These are phyloP conservation scores for Drosophila miranda DNA, from an alignment of 1,140 invertebrate genomes.

Conservation along the genomic window DNA sequence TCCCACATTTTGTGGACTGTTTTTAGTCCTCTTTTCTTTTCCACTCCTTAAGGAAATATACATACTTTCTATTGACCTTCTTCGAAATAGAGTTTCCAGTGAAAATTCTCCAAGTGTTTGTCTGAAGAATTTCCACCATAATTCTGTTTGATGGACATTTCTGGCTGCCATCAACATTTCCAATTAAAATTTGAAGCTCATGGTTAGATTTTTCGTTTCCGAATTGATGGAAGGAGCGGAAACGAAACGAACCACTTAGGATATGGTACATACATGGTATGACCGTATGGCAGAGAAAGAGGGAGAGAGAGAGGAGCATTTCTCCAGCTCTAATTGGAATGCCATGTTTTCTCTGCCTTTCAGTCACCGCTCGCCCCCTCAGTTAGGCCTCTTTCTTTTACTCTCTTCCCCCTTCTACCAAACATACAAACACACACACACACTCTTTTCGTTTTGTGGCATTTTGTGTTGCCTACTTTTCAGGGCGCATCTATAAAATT, in stretches of 20 bases:
- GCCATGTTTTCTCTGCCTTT: slow-evolving; percentile 15
- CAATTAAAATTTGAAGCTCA: slow-evolving; percentile 33
- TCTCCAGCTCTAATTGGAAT: slow-evolving; percentile 39
- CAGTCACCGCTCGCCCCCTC: too few relatives aligned
- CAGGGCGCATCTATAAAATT: slow-evolving; percentile 67
- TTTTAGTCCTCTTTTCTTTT: too few relatives aligned
- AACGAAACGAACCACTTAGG: neutral
- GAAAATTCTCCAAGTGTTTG: too few relatives aligned
- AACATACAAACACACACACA: neutral
- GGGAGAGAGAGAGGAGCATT: neutral
- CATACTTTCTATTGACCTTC: too few relatives aligned
- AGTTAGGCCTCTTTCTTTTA: neutral
- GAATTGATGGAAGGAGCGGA: slow-evolving; percentile 15
- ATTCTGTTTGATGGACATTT: neutral
- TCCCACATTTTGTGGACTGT: too few relatives aligned
- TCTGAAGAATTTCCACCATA: too few relatives aligned
- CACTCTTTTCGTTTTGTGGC: slow-evolving; percentile 10
- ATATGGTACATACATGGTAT: neutral
- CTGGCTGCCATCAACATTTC: neutral
- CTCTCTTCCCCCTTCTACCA: neutral
- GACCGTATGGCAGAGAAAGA: too few relatives aligned
- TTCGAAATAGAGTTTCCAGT: too few relatives aligned
- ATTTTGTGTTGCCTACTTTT: slow-evolving; percentile 69
- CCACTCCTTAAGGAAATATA: too few relatives aligned
- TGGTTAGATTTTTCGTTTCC: slow-evolving; percentile 14